Conservation (phyloP, 2,888 invertebrate species). For the Anthophora plumipes region DNA sequence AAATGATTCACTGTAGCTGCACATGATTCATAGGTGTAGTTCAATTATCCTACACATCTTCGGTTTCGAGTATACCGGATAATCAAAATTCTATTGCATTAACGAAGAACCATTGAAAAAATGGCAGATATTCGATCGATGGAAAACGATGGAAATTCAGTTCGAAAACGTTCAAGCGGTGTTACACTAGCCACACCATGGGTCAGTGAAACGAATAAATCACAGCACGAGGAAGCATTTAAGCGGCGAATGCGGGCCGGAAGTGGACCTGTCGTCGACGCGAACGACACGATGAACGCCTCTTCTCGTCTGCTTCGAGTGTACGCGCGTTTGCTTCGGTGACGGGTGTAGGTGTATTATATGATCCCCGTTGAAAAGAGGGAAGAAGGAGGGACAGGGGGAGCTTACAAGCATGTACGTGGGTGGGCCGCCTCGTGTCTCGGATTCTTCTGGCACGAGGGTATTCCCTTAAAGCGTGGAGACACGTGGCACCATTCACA, state of each 20-base stretch:
- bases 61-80: too few relatives aligned
- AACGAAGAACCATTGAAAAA: too few relatives aligned
- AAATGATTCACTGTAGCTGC: too few relatives aligned
- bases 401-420: constrained; percentile 66
- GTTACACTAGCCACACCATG: constrained; percentile 3
- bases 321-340: constrained; percentile 45
- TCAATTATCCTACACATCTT: too few relatives aligned
- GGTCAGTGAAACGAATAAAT: constrained; percentile 46
- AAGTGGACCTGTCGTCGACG: constrained; percentile 79
- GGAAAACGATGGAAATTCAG: background rate
- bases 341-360: constrained; percentile 75
- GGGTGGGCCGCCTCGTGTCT: constrained; percentile 75
- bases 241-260: constrained; percentile 73
- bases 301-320: constrained; percentile 54
- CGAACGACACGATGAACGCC: constrained; percentile 76
- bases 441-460: constrained; percentile 63
- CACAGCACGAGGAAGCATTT: constrained; percentile 66
- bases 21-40: too few relatives aligned
- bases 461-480: constrained; percentile 51
- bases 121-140: too few relatives aligned
- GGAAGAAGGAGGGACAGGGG: constrained; percentile 33
- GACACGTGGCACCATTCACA: constrained; percentile 64
- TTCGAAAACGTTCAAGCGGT: background rate
- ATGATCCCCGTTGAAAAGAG: constrained; percentile 74
- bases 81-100: too few relatives aligned